Base-by-base conservation (phyloP, 2,797 vertebrate genomes). In the Podarcis lilfordi region DNA sequence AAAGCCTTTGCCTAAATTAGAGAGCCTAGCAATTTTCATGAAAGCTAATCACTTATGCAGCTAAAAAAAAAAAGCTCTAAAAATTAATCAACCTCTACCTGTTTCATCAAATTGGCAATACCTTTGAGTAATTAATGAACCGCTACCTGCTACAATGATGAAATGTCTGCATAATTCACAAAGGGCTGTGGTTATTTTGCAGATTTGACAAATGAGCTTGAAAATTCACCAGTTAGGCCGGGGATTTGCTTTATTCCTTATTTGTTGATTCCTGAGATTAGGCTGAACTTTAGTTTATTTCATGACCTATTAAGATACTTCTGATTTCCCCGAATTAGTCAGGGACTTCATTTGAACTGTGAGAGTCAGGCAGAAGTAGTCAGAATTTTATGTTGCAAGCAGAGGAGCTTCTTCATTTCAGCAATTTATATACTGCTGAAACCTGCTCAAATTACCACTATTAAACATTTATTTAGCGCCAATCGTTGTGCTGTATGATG, bases 81-180 rank as follows among this genome's bases (percentile, higher is more conserved):
- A 81, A 74, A 81, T 40, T 43, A 76, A 82, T 86, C 25, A 40
- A 61, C 66, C 21, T 84, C 35, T 88, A 45, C 50, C 82, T 64
- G 68, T 61, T 72, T 88, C 76, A 84, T 88, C 13, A 88, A 61
- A 82, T 23, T 32, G 21, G 43, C 79, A 86, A 76, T 86, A 82
- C 79, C 8, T 82, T 37, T 86, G 59, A 81, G 78, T 86, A 86
- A 82, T 86, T 82, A 86, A 89, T 71, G 71, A 72, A 88, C 80
- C 6, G 1, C 9, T 72, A 45, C 40, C 29, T 84, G 35, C 32
- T 80, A 19, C 17, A 45, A 43, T 80, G 55, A 88, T 79, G 66
- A 88, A 84, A 88, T 40, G 35, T 79, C 32, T 83, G 64, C 68
- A 32, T 69, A 69, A 88, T 23, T 78, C 19, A 40, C 35, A 23